Base-by-base conservation (phyloP, 2,113 vertebrate species). In the Felis chaus region DNA sequence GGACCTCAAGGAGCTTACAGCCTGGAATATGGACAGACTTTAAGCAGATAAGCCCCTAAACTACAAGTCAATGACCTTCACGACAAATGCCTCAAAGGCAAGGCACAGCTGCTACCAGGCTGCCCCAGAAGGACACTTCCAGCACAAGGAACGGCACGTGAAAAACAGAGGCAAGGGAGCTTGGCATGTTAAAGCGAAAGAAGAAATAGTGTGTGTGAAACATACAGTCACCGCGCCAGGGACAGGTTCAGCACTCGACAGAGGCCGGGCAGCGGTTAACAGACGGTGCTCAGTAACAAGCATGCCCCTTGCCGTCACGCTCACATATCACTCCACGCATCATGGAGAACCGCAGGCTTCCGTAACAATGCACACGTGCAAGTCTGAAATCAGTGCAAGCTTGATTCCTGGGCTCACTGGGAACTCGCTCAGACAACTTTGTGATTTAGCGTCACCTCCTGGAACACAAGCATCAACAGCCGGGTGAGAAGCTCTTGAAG, bases 161-260 rank as follows among this genome's bases (percentile, higher is more conserved):
- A 63, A 23, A 84, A 83, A 61, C 65, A 79, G 50, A 86, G 31
- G 71, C 6, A 7, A 66, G n/a, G 16, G 36, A n/a, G 33, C 33
- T 18, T 29, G 36, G 78, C 53, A 3, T 1, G n/a, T 15, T 25
- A 23, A 66, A 13, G 33, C 23, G 4, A 11, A 39, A 53, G 45
- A 65, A 57, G 33, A 13, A 31, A 61, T 2, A 36, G 61, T 0
- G 13, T 7, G 65, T 1, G 29, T 25, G 25, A 55, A 29, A 7
- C 5, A 39, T 3, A 5, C 15, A 1, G 4, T 5, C 19, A 5
- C 23, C 4, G 57, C 0, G 6, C 2, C 0, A 11, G 82, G 65
- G 18, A 25, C 85, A 69, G n/a, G 92, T 12, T 4, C 7, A 50
- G 66, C 6, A 3, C 78, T 53, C 33, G 14, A 27, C 19, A 33